phyloP scores from a whole-genome alignment of 2,113 vertebrate species.

The Motacilla tschutschensis region DNA sequence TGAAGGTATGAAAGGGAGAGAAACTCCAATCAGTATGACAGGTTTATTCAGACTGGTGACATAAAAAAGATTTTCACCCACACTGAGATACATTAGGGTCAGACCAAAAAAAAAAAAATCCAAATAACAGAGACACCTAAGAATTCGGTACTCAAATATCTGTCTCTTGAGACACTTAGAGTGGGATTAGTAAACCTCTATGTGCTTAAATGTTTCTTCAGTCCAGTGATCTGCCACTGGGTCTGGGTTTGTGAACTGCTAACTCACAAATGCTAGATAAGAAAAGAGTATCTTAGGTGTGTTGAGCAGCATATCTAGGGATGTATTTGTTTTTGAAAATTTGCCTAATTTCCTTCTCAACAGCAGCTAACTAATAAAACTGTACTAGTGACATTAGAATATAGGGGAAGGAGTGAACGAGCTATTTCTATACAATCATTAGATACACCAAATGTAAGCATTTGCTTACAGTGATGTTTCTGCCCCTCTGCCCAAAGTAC shows the following conservation, averaged over 20 bases:
- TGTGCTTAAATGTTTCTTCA: neutral
- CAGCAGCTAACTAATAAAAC: neutral
- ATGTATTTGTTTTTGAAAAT: neutral
- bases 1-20: neutral
- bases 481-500: neutral
- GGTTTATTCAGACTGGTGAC: neutral
- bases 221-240: neutral
- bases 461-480: neutral
- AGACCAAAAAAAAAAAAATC: neutral
- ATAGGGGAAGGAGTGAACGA: neutral
- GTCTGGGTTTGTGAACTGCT: neutral
- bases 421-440: neutral
- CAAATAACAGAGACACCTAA: neutral
- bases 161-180: neutral
- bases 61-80: neutral
- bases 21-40: neutral
- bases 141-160: neutral
- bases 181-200: neutral
- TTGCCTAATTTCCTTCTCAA: neutral
- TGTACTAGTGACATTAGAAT: neutral
- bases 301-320: neutral
- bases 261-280: neutral
- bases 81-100: neutral
- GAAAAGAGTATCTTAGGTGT: neutral
- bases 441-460: neutral